phyloP scores from a whole-genome alignment of 1,140 invertebrate genomes.

The Caerostris darwini region DNA sequence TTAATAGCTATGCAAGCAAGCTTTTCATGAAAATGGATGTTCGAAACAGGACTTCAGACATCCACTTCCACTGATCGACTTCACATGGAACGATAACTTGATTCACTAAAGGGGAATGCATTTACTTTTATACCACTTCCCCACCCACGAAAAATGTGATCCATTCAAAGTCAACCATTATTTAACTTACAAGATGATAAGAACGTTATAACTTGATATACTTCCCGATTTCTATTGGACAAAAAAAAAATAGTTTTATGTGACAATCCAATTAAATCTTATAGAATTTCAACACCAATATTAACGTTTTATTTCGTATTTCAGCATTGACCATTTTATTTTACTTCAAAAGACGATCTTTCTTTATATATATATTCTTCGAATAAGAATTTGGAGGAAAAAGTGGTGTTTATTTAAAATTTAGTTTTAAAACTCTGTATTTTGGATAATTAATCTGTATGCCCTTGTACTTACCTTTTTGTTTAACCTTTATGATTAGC shows the following conservation, averaged over 20 bases:
- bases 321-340: neutral
- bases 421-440: no score
- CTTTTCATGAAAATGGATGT: constrained; percentile 54
- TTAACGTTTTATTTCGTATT: neutral
- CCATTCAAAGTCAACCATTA: neutral
- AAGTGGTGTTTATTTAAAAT: no score
- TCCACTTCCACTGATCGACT: neutral
- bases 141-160: constrained; percentile 27
- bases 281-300: neutral
- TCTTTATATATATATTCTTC: neutral
- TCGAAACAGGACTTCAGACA: neutral
- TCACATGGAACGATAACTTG: constrained; percentile 38
- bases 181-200: constrained; percentile 7
- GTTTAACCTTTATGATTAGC: no score
- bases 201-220: constrained; percentile 36
- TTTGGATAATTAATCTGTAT: no score
- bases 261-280: neutral
- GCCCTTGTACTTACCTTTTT: no score
- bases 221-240: neutral
- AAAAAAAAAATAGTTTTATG: neutral
- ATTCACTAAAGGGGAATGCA: neutral
- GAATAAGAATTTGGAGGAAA: neutral
- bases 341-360: neutral
- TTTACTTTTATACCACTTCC: neutral
- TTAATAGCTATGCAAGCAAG: constrained; percentile 63